Conservation (phyloP, 2,113 vertebrate genomes). For the Apodemus speciosus region DNA sequence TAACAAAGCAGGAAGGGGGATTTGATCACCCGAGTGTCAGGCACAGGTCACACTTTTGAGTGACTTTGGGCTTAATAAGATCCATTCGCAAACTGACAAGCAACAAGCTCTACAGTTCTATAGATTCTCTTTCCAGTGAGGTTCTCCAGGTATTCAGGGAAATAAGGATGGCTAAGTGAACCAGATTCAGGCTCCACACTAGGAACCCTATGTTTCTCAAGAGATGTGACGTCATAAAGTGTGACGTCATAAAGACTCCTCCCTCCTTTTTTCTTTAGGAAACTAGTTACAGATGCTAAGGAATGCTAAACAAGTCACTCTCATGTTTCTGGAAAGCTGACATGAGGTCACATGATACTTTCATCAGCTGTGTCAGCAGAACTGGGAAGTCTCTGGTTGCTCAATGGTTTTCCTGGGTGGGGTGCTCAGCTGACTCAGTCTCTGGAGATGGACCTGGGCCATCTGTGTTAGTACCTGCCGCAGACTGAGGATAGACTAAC, state of each 20-base stretch:
- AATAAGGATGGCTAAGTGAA: conserved; percentile 24
- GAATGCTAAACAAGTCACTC: not conserved
- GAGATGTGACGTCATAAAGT: not conserved
- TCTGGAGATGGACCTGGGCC: conserved; percentile 2
- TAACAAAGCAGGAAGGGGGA: not conserved
- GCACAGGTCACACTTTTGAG: not conserved
- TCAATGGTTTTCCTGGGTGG: conserved; percentile 11
- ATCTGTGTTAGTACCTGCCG: not conserved
- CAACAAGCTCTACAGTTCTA: not conserved
- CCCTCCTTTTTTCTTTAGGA: not conserved
- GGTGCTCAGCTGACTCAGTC: not conserved
- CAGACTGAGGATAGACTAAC: not conserved
- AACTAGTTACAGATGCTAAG: not conserved
- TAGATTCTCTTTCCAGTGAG: conserved; percentile 42
- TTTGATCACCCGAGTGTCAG: not conserved
- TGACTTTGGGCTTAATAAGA: conserved; percentile 42
- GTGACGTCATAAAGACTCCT: not conserved
- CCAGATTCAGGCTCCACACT: not conserved
- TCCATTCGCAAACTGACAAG: conserved; percentile 13
- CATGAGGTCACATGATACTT: not conserved
- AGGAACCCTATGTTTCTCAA: conserved; percentile 16
- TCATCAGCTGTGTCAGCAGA: not conserved
- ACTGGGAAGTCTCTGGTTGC: not conserved
- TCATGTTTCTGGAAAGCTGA: not conserved
- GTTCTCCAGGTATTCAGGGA: not conserved